Conservation (phyloP, 2,113 vertebrate species). For the mouse (Mus musculus) region GRCm39 chr5:7467501-7468000, state of each 20-base stretch:
- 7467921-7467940: background rate
- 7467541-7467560: background rate
- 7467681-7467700: background rate
- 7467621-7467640: background rate
- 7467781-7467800: background rate
- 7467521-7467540: background rate
- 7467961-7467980: background rate
- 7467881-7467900: background rate
- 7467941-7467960: background rate
- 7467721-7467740: background rate
- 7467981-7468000: background rate
- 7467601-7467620: background rate
- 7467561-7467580: background rate
- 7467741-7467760: conserved; percentile 2
- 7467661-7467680: background rate
- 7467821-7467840: background rate
- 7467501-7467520: background rate
- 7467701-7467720: background rate
- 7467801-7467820: background rate
- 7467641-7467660: background rate
- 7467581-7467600: conserved; percentile 1
- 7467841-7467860: background rate
- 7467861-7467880: background rate
- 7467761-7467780: background rate
- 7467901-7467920: background rate